Evolutionary conservation across 2,888 invertebrate species (phyloP).

Genomic region (Globia sparganii): DNA sequence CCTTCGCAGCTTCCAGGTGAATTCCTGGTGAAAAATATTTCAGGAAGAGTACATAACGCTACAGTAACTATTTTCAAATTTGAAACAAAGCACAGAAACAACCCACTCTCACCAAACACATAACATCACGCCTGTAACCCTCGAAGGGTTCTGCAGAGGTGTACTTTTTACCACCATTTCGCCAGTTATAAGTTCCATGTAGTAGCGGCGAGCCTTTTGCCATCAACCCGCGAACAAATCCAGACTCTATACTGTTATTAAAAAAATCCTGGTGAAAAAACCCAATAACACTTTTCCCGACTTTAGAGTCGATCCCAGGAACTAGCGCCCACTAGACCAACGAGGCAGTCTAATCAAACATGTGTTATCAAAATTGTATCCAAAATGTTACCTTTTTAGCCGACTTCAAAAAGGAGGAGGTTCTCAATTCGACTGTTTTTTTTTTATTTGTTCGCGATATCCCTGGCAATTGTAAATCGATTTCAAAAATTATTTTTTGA

Average conservation of each 20-base stretch:
- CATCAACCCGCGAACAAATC: no score
- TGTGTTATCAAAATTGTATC: slow-evolving; percentile 16
- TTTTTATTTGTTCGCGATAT: no score
- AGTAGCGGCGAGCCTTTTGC: not conserved
- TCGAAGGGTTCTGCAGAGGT: not conserved
- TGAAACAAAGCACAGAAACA: not conserved
- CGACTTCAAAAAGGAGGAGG: no score
- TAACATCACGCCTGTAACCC: not conserved
- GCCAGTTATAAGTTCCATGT: not conserved
- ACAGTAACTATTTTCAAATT: not conserved
- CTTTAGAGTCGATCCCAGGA: no score
- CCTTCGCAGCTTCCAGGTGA: not conserved
- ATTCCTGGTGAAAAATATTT: not conserved
- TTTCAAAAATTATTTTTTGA: no score
- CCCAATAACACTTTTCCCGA: no score
- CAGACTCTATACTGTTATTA: no score
- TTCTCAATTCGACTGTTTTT: no score
- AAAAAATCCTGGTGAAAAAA: no score
- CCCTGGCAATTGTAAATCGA: no score
- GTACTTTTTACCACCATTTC: not conserved
- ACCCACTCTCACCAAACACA: not conserved
- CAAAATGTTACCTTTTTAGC: slow-evolving; percentile 17
- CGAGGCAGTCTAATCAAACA: not conserved
- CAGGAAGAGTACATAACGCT: not conserved
- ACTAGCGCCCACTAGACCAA: not conserved